Base-by-base conservation (phyloP, 1,140 invertebrate genomes). In the Conopomorpha cramerella region DNA sequence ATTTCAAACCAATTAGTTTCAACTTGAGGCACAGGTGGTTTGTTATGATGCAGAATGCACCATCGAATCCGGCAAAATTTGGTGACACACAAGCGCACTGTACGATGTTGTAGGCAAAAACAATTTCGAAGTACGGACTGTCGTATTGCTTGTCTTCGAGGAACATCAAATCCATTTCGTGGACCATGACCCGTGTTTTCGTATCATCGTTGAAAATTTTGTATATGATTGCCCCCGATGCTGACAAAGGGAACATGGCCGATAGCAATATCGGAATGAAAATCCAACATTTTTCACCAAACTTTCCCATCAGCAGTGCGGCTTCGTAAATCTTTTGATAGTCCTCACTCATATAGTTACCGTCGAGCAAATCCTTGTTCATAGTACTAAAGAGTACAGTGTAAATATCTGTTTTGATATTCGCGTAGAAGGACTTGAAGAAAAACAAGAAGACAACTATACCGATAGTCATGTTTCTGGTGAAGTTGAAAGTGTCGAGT, bases 31-130 rank as follows among this genome's bases (percentile, higher is more conserved):
- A 44, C 11, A 67, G 36, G 36, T 67, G 65, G 4, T 53, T 67
- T 0, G 54, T 55, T 1, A 55, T 51, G 25, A 70, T 65, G 25
- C 62, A 67, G 36, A 65, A 67, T 0, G 63, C 65, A 3, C 63
- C 61, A 25, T 70, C 65, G 10, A 65, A 58, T 10, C 62, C 62
- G 10, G 43, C 35, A 36, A 61, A 70, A 19, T 56, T 55, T 1
- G 51, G 49, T 8, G 46, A 43, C 2, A 70, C 38, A 11, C 48
- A 37, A n/a, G 58, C 13, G 16, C 49, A 52, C 33, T 55, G 48
- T 3, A 53, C 7, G n/a, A 54, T 36, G 35, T 53, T 57, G 30
- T 65, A 67, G 1, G 46, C 49, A 35, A 61, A 70, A 11, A 59
- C 36, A 1, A 58, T 32, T 36, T 70, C 58, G 30, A 55, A 70